phyloP scores from a whole-genome alignment of 2,888 invertebrate species.

The Eilema sororculum region DNA sequence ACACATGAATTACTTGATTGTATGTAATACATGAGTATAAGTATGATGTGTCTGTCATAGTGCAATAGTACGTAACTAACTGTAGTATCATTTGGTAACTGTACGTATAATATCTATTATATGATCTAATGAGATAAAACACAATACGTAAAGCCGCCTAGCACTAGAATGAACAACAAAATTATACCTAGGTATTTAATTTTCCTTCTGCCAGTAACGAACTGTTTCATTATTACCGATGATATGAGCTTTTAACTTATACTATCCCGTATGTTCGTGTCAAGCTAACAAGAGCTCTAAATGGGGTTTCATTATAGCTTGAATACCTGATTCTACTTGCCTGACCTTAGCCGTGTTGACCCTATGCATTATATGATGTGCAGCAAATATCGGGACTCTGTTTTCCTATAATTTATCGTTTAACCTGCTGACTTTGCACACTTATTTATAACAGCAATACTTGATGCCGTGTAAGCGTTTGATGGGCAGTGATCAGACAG shows the following conservation, averaged over 20 bases:
- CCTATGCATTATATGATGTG: conserved; percentile 11
- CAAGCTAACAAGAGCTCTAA: neutral
- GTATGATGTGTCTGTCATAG: neutral
- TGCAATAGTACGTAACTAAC: neutral
- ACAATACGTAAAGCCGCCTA: neutral
- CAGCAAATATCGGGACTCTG: neutral
- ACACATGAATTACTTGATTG: too few species aligned
- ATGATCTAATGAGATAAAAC: neutral
- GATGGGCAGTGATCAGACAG: too few species aligned
- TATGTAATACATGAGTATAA: neutral
- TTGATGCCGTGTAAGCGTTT: too few species aligned
- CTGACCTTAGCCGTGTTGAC: conserved; percentile 13
- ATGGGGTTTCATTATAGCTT: neutral
- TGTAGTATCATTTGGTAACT: too few species aligned
- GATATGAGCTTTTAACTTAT: neutral
- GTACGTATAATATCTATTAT: neutral
- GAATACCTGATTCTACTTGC: neutral
- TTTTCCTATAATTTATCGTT: conserved; percentile 2
- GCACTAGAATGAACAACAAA: neutral
- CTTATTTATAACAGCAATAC: neutral
- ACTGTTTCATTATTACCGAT: neutral
- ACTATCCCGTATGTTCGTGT: neutral
- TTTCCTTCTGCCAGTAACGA: neutral
- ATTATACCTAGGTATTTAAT: neutral
- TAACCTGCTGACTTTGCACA: conserved; percentile 10